Evolutionary conservation across 2,113 vertebrate species (phyloP), one percentile per base, ranked within the genome.

Genomic region (Bos indicus): DNA sequence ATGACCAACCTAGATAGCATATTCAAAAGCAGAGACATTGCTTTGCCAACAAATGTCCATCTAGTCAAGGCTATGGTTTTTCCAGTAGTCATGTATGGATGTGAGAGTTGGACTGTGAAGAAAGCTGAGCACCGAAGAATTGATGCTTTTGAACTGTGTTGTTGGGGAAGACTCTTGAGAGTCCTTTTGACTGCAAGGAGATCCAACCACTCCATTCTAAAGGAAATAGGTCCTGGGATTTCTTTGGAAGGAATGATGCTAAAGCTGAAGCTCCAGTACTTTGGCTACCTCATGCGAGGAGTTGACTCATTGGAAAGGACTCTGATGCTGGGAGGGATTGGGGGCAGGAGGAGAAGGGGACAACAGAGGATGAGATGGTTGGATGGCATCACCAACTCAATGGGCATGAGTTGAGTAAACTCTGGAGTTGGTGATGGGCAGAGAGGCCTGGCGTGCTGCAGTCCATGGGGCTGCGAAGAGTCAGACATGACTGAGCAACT

Each of bases 101-200:
- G 19, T 71, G n/a, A 71, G 10, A 6, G 5, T 6, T 40, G 67
- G n/a, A 71, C 19, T 71, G 6, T 36, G 21, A 12, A 23, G n/a
- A 71, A 71, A 40, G n/a, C n/a, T 23, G 17, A 71, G n/a, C 2
- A 1, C n/a, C 0, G 0, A 71, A 71, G 67, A 71, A 12, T 6
- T 71, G 67, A 71, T 40, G 67, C 67, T 71, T 71, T 23, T 71
- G n/a, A 71, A 40, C 8, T 71, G 2, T 40, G n/a, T n/a, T 71
- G 10, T 23, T 71, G 19, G n/a, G 23, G n/a, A 23, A 71, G 19
- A 71, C 67, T 71, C n/a, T 71, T 12, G n/a, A 40, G n/a, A 71
- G 67, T 40, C 19, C 0, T 1, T 23, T 71, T 5, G 0, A 40
- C n/a, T 71, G 19, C 67, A 71, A 40, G 19, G 19, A 12, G 5